phyloP scores from a whole-genome alignment of 1,140 invertebrate genomes.

The Apis cerana region DNA sequence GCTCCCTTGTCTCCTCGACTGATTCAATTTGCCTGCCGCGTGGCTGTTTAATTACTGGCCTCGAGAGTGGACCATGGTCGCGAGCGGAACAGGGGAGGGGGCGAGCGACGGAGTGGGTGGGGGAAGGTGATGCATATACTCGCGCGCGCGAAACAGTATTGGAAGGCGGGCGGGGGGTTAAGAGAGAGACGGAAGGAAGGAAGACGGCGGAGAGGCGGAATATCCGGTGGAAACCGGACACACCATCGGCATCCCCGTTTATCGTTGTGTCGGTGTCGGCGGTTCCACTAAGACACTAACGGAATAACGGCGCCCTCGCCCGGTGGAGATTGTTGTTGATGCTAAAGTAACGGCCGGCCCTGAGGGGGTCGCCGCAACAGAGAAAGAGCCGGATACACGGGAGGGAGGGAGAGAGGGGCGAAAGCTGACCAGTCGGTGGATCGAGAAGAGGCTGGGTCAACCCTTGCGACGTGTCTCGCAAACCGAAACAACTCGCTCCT shows the following conservation, averaged over 20 bases:
- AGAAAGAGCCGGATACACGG: conserved; percentile 41
- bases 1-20: conserved; percentile 80
- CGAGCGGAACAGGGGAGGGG: conserved; percentile 46
- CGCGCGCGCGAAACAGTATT: conserved; percentile 18
- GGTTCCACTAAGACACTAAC: conserved; percentile 78
- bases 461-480: conserved; percentile 79
- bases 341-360: conserved; percentile 78
- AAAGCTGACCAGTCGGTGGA: conserved; percentile 56
- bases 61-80: conserved; percentile 76
- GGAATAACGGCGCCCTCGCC: conserved; percentile 74
- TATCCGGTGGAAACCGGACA: conserved; percentile 59
- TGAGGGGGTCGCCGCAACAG: conserved; percentile 63
- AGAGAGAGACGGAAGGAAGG: background rate
- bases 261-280: conserved; percentile 62
- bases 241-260: conserved; percentile 68
- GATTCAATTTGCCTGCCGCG: conserved; percentile 81
- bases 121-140: conserved; percentile 21
- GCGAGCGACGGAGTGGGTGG: conserved; percentile 34
- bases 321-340: conserved; percentile 81
- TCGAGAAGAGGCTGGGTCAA: conserved; percentile 67
- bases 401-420: conserved; percentile 39
- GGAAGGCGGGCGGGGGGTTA: background rate
- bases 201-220: conserved; percentile 51
- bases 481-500: conserved; percentile 72
- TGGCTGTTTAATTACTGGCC: conserved; percentile 81